These are phyloP conservation scores for Isaurus tuberculatus DNA, from an alignment of 92 coral and sea anemone genomes.

Conservation along the genomic window DNA sequence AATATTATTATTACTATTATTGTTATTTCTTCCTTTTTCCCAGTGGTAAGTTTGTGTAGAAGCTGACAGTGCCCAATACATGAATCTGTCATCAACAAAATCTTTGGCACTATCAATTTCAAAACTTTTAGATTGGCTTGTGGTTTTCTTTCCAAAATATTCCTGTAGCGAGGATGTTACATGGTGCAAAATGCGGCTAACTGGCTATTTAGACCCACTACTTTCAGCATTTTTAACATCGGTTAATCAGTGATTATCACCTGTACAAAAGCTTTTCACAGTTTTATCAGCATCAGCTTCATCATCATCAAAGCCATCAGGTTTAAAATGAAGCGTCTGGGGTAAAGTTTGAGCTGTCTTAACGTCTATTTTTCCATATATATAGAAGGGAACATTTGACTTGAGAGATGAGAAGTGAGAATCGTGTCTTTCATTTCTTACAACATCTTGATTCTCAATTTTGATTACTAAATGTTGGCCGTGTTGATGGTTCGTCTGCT, in stretches of 20 bases:
- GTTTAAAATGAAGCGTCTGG: conserved; percentile 19
- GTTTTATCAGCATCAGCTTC: not conserved
- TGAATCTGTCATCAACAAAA: no score
- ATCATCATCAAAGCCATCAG: not conserved
- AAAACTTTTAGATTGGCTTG: no score
- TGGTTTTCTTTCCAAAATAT: no score
- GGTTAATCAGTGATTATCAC: not conserved
- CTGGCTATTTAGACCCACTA: no score
- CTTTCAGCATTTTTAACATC: no score
- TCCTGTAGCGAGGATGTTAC: no score
- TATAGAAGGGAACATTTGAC: conserved; percentile 1
- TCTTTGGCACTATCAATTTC: no score
- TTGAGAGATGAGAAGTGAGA: not conserved
- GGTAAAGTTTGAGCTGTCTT: conserved; percentile 10
- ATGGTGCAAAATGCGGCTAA: no score
- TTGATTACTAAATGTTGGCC: not conserved
- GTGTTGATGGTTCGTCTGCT: not conserved
- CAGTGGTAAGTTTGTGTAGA: no score
- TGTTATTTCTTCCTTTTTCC: no score
- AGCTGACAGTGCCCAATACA: no score
- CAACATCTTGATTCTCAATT: not conserved
- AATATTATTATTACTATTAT: no score
- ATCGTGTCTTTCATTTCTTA: not conserved
- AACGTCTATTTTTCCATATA: not conserved
- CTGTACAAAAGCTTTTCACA: not conserved